These are phyloP conservation scores for Chaitophorus viminalis DNA, from an alignment of 2,888 invertebrate genomes.

Conservation along the genomic window DNA sequence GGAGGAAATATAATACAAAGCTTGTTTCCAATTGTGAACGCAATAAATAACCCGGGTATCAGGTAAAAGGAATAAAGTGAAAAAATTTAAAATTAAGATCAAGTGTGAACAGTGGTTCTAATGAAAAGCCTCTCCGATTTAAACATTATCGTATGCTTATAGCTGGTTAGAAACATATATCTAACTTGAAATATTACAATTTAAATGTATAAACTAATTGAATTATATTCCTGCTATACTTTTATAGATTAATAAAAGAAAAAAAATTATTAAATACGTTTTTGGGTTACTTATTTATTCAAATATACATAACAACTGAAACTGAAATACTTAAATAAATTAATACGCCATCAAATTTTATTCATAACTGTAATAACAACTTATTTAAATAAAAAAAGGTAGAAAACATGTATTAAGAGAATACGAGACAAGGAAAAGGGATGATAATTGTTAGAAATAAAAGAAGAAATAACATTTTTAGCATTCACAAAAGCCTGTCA, in stretches of 20 bases:
- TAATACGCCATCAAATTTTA: too few species aligned
- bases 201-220: too few species aligned
- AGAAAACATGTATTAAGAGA: not conserved
- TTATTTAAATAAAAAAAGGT: not conserved
- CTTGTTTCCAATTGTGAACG: conserved; percentile 32
- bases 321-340: too few species aligned
- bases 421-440: not conserved
- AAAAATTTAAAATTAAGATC: conserved; percentile 13
- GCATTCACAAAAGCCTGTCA: not conserved
- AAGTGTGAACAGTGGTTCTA: conserved; percentile 34
- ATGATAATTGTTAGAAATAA: not conserved
- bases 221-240: too few species aligned
- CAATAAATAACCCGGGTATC: conserved; percentile 25
- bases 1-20: conserved; percentile 11
- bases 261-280: too few species aligned
- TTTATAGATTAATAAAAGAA: too few species aligned
- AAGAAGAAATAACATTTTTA: not conserved
- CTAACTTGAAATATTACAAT: too few species aligned
- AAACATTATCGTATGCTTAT: not conserved
- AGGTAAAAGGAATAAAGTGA: not conserved
- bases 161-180: too few species aligned
- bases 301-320: too few species aligned
- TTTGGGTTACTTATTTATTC: too few species aligned
- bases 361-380: too few species aligned
- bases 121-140: conserved; percentile 36